Conservation (phyloP, 2,888 invertebrate genomes). For the Drosophila neonasuta region DNA sequence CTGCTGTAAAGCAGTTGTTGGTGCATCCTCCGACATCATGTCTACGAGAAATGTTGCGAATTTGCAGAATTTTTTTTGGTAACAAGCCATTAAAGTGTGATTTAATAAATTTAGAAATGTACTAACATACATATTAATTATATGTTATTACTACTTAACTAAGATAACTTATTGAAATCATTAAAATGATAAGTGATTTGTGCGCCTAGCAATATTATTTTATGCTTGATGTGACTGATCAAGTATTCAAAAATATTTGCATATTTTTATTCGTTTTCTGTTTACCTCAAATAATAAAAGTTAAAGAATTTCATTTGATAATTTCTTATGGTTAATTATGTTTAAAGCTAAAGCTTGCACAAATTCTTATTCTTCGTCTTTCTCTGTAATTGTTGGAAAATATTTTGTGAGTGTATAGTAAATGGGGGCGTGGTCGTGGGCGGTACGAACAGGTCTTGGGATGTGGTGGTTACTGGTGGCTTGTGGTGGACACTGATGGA, state of each 20-base stretch:
- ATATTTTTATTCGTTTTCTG: conserved; percentile 1
- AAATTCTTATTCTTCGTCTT: conserved; percentile 70
- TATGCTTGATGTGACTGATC: conserved; percentile 28
- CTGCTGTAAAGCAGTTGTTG: conserved; percentile 61
- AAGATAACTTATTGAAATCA: conserved; percentile 8
- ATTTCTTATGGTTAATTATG: conserved; percentile 46
- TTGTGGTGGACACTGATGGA: conserved; percentile 11
- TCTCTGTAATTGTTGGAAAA: conserved; percentile 67
- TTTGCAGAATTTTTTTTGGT: conserved; percentile 36
- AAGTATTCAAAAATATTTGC: conserved; percentile 32
- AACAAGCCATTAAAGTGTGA: conserved; percentile 47
- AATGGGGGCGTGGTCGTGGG: conserved; percentile 34
- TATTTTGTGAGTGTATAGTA: conserved; percentile 50
- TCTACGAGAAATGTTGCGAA: conserved; percentile 68
- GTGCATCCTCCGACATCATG: conserved; percentile 67
- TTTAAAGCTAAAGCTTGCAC: conserved; percentile 54
- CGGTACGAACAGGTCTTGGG: not conserved
- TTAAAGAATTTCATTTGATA: conserved; percentile 29
- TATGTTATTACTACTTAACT: not conserved
- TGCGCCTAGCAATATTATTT: conserved; percentile 70
- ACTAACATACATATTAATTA: not conserved
- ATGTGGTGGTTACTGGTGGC: too few species aligned
- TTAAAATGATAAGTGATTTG: conserved; percentile 43
- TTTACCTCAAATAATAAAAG: conserved; percentile 66
- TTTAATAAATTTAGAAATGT: conserved; percentile 11